These are phyloP conservation scores for Pluvialis apricaria DNA, from an alignment of 2,113 vertebrate species.

Conservation along the genomic window DNA sequence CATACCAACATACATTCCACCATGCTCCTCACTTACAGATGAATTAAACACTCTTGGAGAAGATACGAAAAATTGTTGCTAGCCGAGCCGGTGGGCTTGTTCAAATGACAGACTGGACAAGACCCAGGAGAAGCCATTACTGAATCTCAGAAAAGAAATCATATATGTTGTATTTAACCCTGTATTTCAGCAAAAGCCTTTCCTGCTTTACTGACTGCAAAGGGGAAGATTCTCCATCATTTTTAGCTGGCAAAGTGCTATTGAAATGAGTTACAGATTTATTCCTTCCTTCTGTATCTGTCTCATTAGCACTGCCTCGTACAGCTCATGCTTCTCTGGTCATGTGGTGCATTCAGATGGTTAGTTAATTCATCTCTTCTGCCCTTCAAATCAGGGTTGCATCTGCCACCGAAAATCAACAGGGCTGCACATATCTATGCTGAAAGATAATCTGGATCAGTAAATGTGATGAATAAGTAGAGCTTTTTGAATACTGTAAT, in stretches of 20 bases:
- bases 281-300: slow-evolving; percentile 26
- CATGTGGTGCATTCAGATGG: slow-evolving; percentile 45
- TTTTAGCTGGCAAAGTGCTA: neutral
- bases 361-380: slow-evolving; percentile 61
- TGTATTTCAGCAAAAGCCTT: neutral
- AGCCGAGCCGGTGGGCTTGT: neutral
- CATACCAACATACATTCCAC: neutral
- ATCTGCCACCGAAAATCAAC: slow-evolving; percentile 49
- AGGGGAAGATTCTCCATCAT: neutral
- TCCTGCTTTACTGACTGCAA: neutral
- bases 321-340: neutral
- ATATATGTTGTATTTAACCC: neutral
- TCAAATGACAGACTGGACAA: neutral
- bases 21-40: neutral
- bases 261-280: slow-evolving; percentile 52
- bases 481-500: slow-evolving; percentile 31
- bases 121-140: neutral
- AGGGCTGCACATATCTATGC: slow-evolving; percentile 33
- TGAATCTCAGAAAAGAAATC: neutral
- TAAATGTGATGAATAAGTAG: slow-evolving; percentile 47
- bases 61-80: neutral
- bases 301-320: slow-evolving; percentile 9
- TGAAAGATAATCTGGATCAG: slow-evolving; percentile 51
- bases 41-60: neutral
- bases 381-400: slow-evolving; percentile 51